Evolutionary conservation across 2,888 invertebrate species (phyloP).

Genomic region (Troilus luridus): DNA sequence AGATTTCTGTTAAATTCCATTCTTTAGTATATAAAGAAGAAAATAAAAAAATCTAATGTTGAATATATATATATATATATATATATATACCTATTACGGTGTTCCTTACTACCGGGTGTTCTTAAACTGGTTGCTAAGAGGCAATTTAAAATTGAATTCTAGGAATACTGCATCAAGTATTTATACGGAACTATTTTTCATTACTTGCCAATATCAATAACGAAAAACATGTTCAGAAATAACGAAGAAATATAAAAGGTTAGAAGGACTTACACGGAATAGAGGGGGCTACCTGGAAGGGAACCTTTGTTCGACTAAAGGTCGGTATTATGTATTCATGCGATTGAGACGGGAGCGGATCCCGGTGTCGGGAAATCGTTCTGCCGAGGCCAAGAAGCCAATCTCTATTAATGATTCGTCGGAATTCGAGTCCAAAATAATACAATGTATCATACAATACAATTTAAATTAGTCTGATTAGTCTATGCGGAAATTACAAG

Average conservation of each 20-base stretch:
- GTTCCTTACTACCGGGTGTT: too few species aligned
- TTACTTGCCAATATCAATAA: neutral
- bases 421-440: neutral
- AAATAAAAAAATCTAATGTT: too few species aligned
- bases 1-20: too few species aligned
- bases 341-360: neutral
- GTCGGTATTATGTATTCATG: conserved; percentile 20
- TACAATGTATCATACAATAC: neutral
- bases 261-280: neutral
- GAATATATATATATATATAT: too few species aligned
- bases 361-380: neutral
- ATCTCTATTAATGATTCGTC: neutral
- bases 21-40: too few species aligned
- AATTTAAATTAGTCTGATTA: neutral
- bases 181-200: too few species aligned
- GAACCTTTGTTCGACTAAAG: conserved; percentile 33
- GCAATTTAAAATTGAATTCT: too few species aligned
- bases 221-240: neutral
- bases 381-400: neutral
- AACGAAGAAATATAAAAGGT: neutral
- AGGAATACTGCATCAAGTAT: too few species aligned
- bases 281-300: neutral
- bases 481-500: neutral
- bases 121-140: too few species aligned
- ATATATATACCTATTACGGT: too few species aligned